Evolutionary conservation across 35 echinoderm and acorn worm species (phyloP), one percentile per base, ranked within the genome.

Genomic region (Ophiothrix spiculata): DNA sequence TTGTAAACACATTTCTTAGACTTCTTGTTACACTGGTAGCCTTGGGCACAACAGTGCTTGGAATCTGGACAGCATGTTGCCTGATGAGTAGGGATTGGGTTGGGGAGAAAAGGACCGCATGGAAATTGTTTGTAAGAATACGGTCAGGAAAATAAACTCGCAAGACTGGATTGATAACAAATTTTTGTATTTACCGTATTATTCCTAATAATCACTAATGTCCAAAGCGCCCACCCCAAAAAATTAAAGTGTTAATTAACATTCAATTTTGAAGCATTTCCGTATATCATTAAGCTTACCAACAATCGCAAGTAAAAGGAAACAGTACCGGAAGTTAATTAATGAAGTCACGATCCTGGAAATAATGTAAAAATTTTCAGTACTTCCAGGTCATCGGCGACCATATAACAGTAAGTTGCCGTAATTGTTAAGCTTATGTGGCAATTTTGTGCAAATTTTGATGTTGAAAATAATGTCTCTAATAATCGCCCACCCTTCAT

Each of bases 41-140:
- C 81, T 36, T 56, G 1, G 49, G 81, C 39, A 83, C 81, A 83
- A 46, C 81, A 83, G 33, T 83, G 81, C 29, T 16, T 32, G 56
- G 23, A 39, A 56, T 83, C 81, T 25, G 17, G 15, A 33, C 81
- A 83, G 45, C 81, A 83, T 33, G 4, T 46, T 16, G 81, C 81
- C 81, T 83, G 41, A 1, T 6, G 14, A 31, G 10, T 0, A 82
- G 29, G 31, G 1, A 1, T 29, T 40, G 39, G 1, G 13, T 31
- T 13, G 2, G 15, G 15, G 13, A 80, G 38, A 37, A 33, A 34
- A 35, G 11, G 2, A 36, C 28, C 2, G 15, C 23, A 36, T 13
- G 3, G 12, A 8, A 12, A 3, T 35, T 37, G 14, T 35, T 35
- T 12, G 4, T 76, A 12, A 8, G 28, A 8, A 12, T 37, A 80